phyloP scores from a whole-genome alignment of 1,140 invertebrate genomes.

The Proctacanthus coquilletti region DNA sequence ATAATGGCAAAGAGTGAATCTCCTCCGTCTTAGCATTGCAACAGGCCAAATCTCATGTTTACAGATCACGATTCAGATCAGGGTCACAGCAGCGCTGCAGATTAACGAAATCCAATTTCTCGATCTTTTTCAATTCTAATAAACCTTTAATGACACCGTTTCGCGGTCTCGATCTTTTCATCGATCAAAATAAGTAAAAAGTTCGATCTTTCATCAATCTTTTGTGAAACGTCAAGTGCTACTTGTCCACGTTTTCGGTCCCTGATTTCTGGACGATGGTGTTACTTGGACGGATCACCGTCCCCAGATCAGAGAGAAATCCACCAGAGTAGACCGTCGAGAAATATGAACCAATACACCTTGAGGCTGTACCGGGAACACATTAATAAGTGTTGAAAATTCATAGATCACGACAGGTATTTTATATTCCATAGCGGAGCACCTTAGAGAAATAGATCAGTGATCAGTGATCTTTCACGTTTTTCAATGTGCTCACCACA shows the following conservation, averaged over 20 bases:
- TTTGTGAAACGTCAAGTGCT: too few relatives aligned
- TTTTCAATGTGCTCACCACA: too few relatives aligned
- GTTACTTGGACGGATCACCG: too few relatives aligned
- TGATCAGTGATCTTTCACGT: constrained; percentile 2
- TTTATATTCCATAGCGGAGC: neutral
- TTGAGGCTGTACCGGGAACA: neutral
- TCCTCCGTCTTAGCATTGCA: neutral
- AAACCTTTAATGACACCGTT: too few relatives aligned
- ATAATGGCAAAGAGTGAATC: neutral
- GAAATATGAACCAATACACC: neutral
- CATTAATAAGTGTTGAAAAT: constrained; percentile 1
- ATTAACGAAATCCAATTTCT: too few relatives aligned
- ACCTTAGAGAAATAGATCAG: neutral
- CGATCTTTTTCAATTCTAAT: too few relatives aligned
- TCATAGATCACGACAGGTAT: constrained; percentile 1
- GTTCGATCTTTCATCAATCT: too few relatives aligned
- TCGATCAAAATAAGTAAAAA: too few relatives aligned
- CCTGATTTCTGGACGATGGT: too few relatives aligned
- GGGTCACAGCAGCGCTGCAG: constrained; percentile 1
- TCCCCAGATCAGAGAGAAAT: too few relatives aligned
- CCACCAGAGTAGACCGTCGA: too few relatives aligned
- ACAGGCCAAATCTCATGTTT: neutral
- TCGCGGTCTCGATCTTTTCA: too few relatives aligned
- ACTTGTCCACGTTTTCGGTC: neutral
- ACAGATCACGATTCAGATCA: constrained; percentile 5